These are phyloP conservation scores for Hafferia zeledoni DNA, from an alignment of 2,797 vertebrate genomes.

Conservation along the genomic window DNA sequence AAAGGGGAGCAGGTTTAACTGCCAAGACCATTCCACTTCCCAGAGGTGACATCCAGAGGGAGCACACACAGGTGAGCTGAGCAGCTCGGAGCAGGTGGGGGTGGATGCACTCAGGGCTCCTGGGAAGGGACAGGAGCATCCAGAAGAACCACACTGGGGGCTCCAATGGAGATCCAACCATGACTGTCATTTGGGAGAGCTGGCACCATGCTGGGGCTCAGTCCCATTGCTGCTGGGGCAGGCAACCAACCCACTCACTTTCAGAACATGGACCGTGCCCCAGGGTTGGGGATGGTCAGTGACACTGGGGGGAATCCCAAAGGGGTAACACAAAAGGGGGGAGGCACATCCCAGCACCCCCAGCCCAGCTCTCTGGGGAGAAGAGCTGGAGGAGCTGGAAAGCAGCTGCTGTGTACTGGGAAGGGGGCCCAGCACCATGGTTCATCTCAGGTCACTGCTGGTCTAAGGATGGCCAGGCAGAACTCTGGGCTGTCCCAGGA, in stretches of 20 bases:
- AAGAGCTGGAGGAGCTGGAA: not conserved
- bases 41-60: rapidly evolving
- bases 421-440: not conserved
- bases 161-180: rapidly evolving
- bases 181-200: not conserved
- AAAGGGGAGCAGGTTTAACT: not conserved
- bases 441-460: not conserved
- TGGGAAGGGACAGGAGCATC: not conserved
- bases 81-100: not conserved
- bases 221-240: not conserved
- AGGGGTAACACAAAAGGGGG: not conserved
- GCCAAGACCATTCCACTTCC: rapidly evolving
- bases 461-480: rapidly evolving
- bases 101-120: not conserved
- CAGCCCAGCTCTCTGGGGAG: not conserved
- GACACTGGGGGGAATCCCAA: rapidly evolving
- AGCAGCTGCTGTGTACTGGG: rapidly evolving
- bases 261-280: rapidly evolving
- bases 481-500: not conserved
- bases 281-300: rapidly evolving
- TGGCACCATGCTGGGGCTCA: rapidly evolving
- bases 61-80: rapidly evolving
- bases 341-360: not conserved
- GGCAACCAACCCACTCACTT: not conserved
- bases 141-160: not conserved